phyloP scores from a whole-genome alignment of 2,888 invertebrate species.

The Cloeon dipterum region DNA sequence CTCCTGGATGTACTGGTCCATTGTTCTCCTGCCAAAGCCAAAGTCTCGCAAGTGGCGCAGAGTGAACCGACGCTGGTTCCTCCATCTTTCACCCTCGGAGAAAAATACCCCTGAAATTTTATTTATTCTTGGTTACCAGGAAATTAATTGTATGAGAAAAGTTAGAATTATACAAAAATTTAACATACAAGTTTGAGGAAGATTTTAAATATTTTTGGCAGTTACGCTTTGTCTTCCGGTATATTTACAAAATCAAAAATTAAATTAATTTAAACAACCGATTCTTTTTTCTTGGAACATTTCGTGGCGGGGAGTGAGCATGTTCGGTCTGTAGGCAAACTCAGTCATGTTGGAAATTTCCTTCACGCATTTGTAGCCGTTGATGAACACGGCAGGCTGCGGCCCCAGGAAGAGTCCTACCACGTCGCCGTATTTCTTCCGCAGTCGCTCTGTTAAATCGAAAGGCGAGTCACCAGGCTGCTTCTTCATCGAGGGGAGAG shows the following conservation, averaged over 20 bases:
- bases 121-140: no score
- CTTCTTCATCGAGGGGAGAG: no score
- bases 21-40: conserved; percentile 40
- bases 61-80: conserved; percentile 38
- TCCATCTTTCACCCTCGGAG: conserved; percentile 36
- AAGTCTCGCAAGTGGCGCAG: conserved; percentile 38
- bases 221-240: no score
- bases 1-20: background rate
- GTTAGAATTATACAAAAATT: no score
- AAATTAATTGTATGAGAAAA: no score
- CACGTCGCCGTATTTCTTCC: conserved; percentile 1
- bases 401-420: conserved; percentile 3
- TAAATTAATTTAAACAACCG: no score
- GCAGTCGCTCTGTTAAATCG: background rate
- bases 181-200: no score
- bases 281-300: no score
- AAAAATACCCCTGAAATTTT: conserved; percentile 34
- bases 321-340: conserved; percentile 2
- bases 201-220: background rate
- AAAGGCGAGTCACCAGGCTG: background rate
- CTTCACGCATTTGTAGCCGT: conserved; percentile 1
- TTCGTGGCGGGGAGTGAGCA: background rate
- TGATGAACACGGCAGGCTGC: background rate
- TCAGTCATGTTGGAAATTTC: conserved; percentile 2
- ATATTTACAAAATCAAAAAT: no score